Conservation (phyloP, 1,140 invertebrate genomes). For the Lanistes nyassanus region DNA sequence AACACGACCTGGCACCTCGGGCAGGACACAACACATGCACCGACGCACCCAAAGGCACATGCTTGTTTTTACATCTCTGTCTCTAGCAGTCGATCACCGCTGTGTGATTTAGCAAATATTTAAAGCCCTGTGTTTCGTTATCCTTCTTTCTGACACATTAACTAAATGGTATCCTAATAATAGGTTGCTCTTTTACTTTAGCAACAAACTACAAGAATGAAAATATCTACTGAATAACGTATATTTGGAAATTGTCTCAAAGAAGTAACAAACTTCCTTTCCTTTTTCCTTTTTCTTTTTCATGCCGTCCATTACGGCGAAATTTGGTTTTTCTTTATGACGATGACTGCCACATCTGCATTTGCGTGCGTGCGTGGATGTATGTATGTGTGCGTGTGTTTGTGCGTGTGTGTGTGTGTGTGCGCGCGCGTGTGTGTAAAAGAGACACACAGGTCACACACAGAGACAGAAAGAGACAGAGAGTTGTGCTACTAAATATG, state of each 20-base stretch:
- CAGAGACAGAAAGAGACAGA: too few relatives aligned
- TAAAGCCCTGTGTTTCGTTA: neutral
- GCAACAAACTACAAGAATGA: neutral
- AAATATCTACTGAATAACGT: neutral
- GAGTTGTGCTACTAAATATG: too few relatives aligned
- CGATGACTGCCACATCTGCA: neutral
- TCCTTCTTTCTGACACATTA: neutral
- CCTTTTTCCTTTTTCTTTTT: neutral
- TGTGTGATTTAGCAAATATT: too few relatives aligned
- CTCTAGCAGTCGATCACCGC: too few relatives aligned
- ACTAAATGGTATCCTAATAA: too few relatives aligned
- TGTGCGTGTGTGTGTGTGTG: too few relatives aligned
- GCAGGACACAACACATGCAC: conserved; percentile 1
- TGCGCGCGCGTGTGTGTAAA: too few relatives aligned
- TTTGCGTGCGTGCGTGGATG: neutral
- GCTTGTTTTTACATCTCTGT: too few relatives aligned
- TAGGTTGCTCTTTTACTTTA: neutral
- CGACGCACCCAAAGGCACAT: neutral
- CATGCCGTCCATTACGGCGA: neutral
- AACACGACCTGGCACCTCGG: too few relatives aligned
- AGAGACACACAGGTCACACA: too few relatives aligned
- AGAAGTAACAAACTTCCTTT: neutral
- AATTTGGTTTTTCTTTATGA: neutral
- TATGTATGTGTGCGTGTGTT: conserved; percentile 17
- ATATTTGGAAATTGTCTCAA: neutral